Conservation (phyloP, 92 coral and sea anemone species). For the Umimayanthus kanabou region DNA sequence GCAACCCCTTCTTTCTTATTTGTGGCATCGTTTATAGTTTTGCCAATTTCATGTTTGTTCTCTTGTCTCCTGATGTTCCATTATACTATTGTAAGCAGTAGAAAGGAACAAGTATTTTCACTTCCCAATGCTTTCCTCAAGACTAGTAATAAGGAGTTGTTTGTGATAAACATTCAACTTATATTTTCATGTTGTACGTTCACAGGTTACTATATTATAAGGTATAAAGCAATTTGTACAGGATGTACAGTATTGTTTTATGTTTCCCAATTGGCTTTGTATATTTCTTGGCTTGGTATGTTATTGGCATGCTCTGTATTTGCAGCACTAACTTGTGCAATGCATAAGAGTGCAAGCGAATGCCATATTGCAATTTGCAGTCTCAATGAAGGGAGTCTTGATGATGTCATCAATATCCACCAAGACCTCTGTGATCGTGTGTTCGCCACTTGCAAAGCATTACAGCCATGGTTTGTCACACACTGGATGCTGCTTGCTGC, state of each 20-base stretch:
- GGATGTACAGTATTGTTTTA: neutral
- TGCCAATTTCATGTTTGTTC: neutral
- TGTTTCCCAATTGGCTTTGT: neutral
- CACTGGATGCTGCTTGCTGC: neutral
- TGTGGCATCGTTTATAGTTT: neutral
- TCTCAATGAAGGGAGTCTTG: constrained; percentile 22
- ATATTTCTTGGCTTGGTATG: neutral
- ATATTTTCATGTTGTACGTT: neutral
- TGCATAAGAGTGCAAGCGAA: neutral
- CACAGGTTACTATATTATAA: neutral
- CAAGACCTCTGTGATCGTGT: constrained; percentile 11
- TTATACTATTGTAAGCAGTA: neutral
- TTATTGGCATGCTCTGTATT: neutral
- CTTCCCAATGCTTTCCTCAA: neutral
- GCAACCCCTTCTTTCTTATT: no score
- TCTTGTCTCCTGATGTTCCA: constrained; percentile 5
- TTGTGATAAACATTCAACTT: neutral
- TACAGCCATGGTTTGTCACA: constrained; percentile 7
- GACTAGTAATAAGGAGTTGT: neutral
- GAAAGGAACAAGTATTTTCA: neutral
- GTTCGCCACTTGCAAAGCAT: neutral
- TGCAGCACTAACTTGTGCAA: neutral
- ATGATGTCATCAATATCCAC: neutral
- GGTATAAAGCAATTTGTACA: neutral
- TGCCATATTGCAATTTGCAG: constrained; percentile 9